These are phyloP conservation scores for Rhagoletis zephyria DNA, from an alignment of 1,140 invertebrate species.

Conservation along the genomic window DNA sequence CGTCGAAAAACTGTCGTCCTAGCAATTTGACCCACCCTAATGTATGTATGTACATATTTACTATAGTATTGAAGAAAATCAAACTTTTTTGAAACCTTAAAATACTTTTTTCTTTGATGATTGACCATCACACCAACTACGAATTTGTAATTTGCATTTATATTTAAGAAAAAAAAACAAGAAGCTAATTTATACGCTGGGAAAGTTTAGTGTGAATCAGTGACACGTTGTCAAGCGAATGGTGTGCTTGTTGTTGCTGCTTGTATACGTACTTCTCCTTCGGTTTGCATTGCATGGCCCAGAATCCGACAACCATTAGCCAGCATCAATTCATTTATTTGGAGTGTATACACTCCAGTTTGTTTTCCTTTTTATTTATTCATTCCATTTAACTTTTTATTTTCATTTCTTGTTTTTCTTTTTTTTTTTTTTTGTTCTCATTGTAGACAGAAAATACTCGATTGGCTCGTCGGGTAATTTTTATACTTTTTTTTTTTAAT, in stretches of 20 bases:
- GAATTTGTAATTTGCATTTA: too few relatives aligned
- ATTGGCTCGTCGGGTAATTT: neutral
- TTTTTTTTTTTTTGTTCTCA: neutral
- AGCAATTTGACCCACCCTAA: too few relatives aligned
- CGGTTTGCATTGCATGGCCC: neutral
- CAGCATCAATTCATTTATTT: conserved; percentile 47
- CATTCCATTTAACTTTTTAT: conserved; percentile 31
- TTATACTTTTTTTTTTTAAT: neutral
- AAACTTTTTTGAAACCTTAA: too few relatives aligned
- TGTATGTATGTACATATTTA: too few relatives aligned
- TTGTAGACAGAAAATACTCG: neutral
- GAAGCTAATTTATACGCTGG: neutral
- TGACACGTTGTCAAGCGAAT: conserved; percentile 16
- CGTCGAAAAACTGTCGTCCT: too few relatives aligned
- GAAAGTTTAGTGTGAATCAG: conserved; percentile 34
- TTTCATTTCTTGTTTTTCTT: neutral
- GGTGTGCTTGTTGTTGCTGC: neutral
- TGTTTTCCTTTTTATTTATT: conserved; percentile 30
- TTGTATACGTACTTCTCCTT: neutral
- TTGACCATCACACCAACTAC: too few relatives aligned
- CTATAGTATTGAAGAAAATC: too few relatives aligned
- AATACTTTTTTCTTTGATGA: too few relatives aligned
- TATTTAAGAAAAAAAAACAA: too few relatives aligned
- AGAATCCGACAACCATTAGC: conserved; percentile 45
- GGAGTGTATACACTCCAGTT: conserved; percentile 22